A percentile compares a stretch with the other conserved stretches of the same genome.
These are phyloP conservation scores for Mimas tiliae DNA, from an alignment of 2,888 invertebrate genomes.

Conservation along the genomic window DNA sequence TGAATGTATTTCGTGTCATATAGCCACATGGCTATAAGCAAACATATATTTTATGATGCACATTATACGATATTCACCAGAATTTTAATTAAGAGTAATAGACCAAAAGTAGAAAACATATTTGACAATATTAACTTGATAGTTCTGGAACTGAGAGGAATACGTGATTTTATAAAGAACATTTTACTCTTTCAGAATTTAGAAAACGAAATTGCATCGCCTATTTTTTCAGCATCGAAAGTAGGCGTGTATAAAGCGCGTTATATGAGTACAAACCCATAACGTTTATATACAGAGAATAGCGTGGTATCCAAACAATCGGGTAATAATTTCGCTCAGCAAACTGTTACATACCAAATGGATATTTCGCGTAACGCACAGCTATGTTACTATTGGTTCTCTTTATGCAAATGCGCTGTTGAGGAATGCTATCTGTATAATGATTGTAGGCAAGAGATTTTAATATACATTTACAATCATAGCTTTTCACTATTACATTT, in stretches of 20 bases:
- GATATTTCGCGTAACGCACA: slow-evolving; percentile 65
- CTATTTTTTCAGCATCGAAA: slow-evolving; percentile 28
- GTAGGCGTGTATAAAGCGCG: slow-evolving; percentile 46
- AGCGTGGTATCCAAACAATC: slow-evolving; percentile 64
- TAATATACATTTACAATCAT: background rate
- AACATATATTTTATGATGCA: slow-evolving; percentile 9
- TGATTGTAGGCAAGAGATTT: background rate
- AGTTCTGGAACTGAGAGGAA: background rate
- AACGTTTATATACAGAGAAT: slow-evolving; percentile 58
- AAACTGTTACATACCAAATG: slow-evolving; percentile 67
- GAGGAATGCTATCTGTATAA: slow-evolving; percentile 37
- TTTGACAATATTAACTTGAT: slow-evolving; percentile 4
- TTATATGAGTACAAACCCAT: slow-evolving; percentile 55
- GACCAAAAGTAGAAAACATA: background rate
- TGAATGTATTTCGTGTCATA: slow-evolving; percentile 46
- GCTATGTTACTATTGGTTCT: slow-evolving; percentile 56
- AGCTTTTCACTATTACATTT: no score
- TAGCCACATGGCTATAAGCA: background rate
- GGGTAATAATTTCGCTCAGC: slow-evolving; percentile 66
- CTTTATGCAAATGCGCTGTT: slow-evolving; percentile 68
- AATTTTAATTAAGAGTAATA: slow-evolving; percentile 15
- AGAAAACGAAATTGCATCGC: background rate
- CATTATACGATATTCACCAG: background rate
- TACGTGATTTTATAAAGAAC: background rate
- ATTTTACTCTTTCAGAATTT: background rate